Evolutionary conservation across 2,113 vertebrate species (phyloP).

Genomic region (Passer montanus): DNA sequence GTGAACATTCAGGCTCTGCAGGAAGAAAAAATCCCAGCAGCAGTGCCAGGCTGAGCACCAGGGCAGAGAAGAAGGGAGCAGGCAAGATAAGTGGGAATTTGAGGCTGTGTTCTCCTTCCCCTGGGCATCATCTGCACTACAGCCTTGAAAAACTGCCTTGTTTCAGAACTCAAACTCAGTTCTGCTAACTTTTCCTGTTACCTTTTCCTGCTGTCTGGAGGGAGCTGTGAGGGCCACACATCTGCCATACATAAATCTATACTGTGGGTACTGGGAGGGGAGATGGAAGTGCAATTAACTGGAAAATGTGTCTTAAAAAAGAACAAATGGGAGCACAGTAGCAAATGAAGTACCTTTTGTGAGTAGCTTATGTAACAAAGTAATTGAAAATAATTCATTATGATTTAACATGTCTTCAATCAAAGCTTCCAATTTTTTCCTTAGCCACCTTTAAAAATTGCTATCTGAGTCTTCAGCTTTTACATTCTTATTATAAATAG

Average conservation of each 20-base stretch:
- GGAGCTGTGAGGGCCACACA: background rate
- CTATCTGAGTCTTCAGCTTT: background rate
- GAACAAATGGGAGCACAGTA: background rate
- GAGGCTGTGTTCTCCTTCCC: background rate
- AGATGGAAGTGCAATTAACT: background rate
- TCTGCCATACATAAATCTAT: background rate
- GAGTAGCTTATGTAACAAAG: background rate
- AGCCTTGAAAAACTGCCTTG: background rate
- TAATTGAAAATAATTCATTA: background rate
- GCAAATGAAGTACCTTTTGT: background rate
- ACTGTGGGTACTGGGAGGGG: fast-evolving
- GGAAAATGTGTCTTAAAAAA: conserved; percentile 22
- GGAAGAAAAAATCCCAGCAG: background rate
- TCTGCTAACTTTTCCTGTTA: background rate
- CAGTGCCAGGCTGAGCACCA: background rate
- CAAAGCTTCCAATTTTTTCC: background rate
- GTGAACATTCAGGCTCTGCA: background rate
- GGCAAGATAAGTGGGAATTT: background rate
- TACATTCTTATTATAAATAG: background rate
- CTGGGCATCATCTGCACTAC: background rate
- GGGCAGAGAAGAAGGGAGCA: background rate
- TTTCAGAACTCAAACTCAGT: background rate
- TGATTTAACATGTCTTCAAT: background rate
- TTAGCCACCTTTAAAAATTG: background rate
- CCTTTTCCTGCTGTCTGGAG: background rate